Evolutionary conservation across 2,113 vertebrate species (phyloP), one percentile per base, ranked within the genome.

Genomic region (Takifugu bimaculatus): DNA sequence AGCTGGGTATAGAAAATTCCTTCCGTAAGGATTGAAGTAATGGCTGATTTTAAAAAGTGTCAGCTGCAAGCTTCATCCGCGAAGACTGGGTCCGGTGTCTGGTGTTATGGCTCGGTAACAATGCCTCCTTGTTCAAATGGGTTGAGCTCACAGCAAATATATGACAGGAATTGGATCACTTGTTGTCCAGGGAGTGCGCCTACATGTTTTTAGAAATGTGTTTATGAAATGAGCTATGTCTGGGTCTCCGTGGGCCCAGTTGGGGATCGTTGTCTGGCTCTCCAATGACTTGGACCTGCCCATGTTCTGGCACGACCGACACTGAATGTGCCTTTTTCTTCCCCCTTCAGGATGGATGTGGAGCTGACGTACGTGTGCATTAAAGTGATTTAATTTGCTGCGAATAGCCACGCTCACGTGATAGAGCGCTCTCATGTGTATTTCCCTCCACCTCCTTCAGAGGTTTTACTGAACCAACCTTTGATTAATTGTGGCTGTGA

Each of bases 11-110:
- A 54, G 70, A 78, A 84, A 79, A 75, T 67, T 75, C 68, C 77
- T 20, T 14, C 69, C 50, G 73, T 85, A 75, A 61, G 63, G 72
- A 75, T 72, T 80, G 67, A 81, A 86, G 63, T 74, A 76, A 72
- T 73, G 74, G 70, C 72, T 82, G 69, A 81, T 82, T 82, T 88
- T 79, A 74, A 85, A 11, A 87, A 70, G 73, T 86, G 83, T 88
- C 82, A 78, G 68, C 74, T 57, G 82, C 54, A 68, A 60, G 52
- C 72, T 81, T 85, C 70, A 70, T 62, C 75, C 60, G 35, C n/a
- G 44, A 45, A 77, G 63, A 64, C 68, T 66, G 76, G 50, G 83
- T 80, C 76, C 39, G 60, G 63, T 81, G 78, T 81, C 69, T 74
- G 51, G 50, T 70, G 70, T 75, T 77, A 69, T 70, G 80, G 69